These are phyloP conservation scores for Achroia grisella DNA, from an alignment of 1,140 invertebrate species.

Conservation along the genomic window DNA sequence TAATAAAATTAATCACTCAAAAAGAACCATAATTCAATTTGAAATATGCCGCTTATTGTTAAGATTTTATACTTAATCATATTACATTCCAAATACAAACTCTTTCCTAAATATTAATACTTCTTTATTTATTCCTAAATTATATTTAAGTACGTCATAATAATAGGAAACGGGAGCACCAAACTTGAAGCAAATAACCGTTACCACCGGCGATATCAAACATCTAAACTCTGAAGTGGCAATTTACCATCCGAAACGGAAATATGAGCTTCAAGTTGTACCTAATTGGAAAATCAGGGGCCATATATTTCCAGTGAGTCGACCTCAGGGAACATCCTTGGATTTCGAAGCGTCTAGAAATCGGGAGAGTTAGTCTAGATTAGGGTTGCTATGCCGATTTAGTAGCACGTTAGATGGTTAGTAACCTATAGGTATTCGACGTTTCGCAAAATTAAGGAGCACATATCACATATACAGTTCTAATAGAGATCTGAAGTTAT, in stretches of 20 bases:
- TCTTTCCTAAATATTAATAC: too few relatives aligned
- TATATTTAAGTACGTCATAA: too few relatives aligned
- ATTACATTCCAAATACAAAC: too few relatives aligned
- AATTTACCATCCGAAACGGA: constrained; percentile 38
- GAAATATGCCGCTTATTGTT: neutral
- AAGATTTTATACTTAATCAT: too few relatives aligned
- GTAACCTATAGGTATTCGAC: too few relatives aligned
- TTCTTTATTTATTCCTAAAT: too few relatives aligned
- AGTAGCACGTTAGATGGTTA: neutral
- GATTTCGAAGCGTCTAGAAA: constrained; percentile 38
- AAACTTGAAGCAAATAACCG: neutral
- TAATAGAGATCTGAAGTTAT: too few relatives aligned
- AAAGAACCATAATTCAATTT: neutral
- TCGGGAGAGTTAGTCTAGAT: constrained; percentile 29
- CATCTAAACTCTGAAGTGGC: constrained; percentile 7
- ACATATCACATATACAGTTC: too few relatives aligned
- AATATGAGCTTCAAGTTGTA: constrained; percentile 50
- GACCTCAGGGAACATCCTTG: constrained; percentile 21
- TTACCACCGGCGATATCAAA: constrained; percentile 4
- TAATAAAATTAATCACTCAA: neutral
- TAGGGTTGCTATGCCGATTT: constrained; percentile 9
- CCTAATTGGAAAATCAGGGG: constrained; percentile 59
- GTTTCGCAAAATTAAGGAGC: too few relatives aligned
- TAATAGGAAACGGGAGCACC: neutral
- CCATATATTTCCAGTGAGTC: constrained; percentile 34